These are phyloP conservation scores for Sturnus vulgaris DNA, from an alignment of 2,113 vertebrate genomes.

Conservation along the genomic window DNA sequence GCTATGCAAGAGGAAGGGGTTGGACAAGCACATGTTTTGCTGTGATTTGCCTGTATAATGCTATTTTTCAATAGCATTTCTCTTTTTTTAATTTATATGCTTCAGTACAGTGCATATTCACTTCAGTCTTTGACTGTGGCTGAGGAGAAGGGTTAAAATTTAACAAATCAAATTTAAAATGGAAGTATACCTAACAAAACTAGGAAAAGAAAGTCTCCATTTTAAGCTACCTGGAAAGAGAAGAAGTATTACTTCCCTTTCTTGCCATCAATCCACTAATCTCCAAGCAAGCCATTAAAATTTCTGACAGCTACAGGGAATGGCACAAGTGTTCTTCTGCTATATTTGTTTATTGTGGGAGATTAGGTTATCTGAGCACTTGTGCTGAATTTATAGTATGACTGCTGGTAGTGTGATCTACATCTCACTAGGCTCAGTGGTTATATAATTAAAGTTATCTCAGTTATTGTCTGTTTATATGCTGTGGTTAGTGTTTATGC, in stretches of 20 bases:
- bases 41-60: neutral
- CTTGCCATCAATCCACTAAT: neutral
- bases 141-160: neutral
- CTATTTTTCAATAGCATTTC: neutral
- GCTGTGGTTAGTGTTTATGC: neutral
- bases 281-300: neutral
- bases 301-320: neutral
- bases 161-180: neutral
- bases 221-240: neutral
- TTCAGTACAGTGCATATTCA: neutral
- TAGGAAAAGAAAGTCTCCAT: neutral
- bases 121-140: neutral
- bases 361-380: neutral
- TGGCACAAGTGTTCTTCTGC: neutral
- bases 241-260: neutral
- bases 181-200: neutral
- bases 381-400: neutral
- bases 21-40: neutral
- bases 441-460: constrained; percentile 8
- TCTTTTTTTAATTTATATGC: neutral
- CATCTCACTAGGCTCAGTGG: neutral
- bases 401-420: neutral
- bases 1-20: neutral
- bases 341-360: neutral
- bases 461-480: neutral